A percentile compares a stretch with the other conserved stretches of the same genome.
Conservation (phyloP, 2,113 vertebrate species). For the Motacilla tschutschensis region DNA sequence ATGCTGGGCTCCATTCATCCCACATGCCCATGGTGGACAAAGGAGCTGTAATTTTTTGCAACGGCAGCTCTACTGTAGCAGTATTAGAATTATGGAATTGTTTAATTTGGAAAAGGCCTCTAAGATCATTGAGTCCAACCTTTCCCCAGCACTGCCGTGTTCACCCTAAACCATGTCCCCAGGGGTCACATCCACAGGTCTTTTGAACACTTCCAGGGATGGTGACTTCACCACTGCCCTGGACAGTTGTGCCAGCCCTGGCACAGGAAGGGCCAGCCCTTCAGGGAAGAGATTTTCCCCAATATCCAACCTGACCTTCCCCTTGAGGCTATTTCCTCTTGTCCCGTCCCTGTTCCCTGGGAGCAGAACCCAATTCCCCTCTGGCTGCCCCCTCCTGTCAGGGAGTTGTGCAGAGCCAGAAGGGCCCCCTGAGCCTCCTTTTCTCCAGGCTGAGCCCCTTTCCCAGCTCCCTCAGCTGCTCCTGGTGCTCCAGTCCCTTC, state of each 20-base stretch:
- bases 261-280: not conserved
- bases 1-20: not conserved
- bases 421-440: not conserved
- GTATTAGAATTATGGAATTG: not conserved
- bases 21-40: not conserved
- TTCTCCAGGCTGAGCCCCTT: not conserved
- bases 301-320: not conserved
- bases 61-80: not conserved
- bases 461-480: accelerated
- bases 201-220: not conserved
- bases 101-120: not conserved
- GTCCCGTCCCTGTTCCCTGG: not conserved
- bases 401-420: not conserved
- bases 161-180: not conserved
- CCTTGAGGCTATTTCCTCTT: accelerated
- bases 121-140: not conserved
- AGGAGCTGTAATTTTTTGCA: not conserved
- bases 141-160: not conserved
- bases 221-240: not conserved
- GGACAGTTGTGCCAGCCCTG: not conserved
- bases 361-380: accelerated
- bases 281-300: not conserved
- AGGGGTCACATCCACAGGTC: not conserved
- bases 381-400: not conserved
- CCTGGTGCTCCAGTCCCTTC: not conserved